Evolutionary conservation across 1,140 invertebrate genomes (phyloP).

Genomic region (Panagrolaimus sp.): DNA sequence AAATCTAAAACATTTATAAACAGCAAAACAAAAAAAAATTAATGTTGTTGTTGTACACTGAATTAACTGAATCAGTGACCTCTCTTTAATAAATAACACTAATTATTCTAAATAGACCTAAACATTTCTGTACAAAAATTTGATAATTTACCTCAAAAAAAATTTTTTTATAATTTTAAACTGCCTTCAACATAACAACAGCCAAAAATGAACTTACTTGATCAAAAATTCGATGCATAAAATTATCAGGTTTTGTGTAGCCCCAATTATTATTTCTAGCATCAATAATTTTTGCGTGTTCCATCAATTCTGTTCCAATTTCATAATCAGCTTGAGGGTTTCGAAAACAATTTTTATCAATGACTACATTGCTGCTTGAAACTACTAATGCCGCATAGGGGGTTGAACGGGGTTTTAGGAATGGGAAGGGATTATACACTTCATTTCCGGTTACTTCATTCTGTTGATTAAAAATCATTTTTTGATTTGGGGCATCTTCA

Average conservation of each 20-base stretch:
- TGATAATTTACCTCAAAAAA: no score
- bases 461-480: slow-evolving; percentile 74
- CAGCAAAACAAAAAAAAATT: no score
- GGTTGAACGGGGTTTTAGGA: slow-evolving; percentile 66
- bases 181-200: background rate
- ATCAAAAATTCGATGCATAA: slow-evolving; percentile 63
- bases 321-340: slow-evolving; percentile 85
- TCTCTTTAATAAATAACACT: no score
- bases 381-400: slow-evolving; percentile 71
- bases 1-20: no score
- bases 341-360: slow-evolving; percentile 84
- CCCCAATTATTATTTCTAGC: slow-evolving; percentile 91
- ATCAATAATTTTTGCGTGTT: slow-evolving; percentile 86
- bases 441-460: slow-evolving; percentile 78
- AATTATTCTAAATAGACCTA: background rate
- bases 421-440: slow-evolving; percentile 77
- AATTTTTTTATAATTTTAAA: background rate
- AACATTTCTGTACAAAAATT: background rate
- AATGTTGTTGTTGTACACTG: no score
- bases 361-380: slow-evolving; percentile 79
- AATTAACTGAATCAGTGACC: no score
- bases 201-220: slow-evolving; percentile 34
- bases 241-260: slow-evolving; percentile 61
- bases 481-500: slow-evolving; percentile 53
- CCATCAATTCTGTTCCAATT: slow-evolving; percentile 85